A percentile compares a stretch with the other conserved stretches of the same genome.
Evolutionary conservation across 2,797 vertebrate genomes (phyloP).

Genomic region (Sebastes jordani): DNA sequence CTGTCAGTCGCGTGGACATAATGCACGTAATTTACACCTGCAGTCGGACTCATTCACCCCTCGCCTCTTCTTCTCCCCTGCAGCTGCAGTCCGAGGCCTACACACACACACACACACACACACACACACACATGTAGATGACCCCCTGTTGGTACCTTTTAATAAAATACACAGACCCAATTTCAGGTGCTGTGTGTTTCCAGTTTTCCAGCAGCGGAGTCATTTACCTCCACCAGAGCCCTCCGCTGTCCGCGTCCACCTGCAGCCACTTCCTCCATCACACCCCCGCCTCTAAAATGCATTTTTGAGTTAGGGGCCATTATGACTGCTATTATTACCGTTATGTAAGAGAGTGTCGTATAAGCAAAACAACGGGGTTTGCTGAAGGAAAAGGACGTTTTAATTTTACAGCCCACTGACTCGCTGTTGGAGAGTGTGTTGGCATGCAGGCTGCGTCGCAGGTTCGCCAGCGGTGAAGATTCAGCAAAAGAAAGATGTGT

Average conservation of each 20-base stretch:
- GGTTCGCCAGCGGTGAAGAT: slow-evolving; percentile 54
- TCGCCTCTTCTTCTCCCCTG: slow-evolving; percentile 4
- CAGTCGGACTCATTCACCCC: slow-evolving; percentile 20
- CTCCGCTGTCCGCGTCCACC: slow-evolving; percentile 5
- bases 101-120: neutral
- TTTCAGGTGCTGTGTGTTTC: slow-evolving; percentile 47
- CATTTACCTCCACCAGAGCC: slow-evolving; percentile 63
- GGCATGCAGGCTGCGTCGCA: slow-evolving; percentile 49
- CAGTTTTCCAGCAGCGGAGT: slow-evolving; percentile 42
- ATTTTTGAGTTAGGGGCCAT: slow-evolving; percentile 70
- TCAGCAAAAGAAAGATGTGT: slow-evolving; percentile 48
- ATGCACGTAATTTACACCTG: slow-evolving; percentile 67
- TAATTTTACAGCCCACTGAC: slow-evolving; percentile 86
- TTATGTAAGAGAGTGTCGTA: slow-evolving; percentile 71
- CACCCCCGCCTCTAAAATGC: slow-evolving; percentile 47
- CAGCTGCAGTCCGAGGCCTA: neutral
- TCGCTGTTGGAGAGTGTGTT: slow-evolving; percentile 70
- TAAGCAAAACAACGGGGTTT: slow-evolving; percentile 76
- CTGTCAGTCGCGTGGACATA: slow-evolving; percentile 53
- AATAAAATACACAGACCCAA: slow-evolving; percentile 35
- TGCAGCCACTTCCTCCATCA: slow-evolving; percentile 37
- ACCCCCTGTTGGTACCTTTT: slow-evolving; percentile 36
- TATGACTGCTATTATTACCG: slow-evolving; percentile 73
- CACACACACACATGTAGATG: slow-evolving; percentile 25
- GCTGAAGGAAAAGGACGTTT: slow-evolving; percentile 75